phyloP scores from a whole-genome alignment of 2,113 vertebrate species.

The Leucoraja erinaceus region DNA sequence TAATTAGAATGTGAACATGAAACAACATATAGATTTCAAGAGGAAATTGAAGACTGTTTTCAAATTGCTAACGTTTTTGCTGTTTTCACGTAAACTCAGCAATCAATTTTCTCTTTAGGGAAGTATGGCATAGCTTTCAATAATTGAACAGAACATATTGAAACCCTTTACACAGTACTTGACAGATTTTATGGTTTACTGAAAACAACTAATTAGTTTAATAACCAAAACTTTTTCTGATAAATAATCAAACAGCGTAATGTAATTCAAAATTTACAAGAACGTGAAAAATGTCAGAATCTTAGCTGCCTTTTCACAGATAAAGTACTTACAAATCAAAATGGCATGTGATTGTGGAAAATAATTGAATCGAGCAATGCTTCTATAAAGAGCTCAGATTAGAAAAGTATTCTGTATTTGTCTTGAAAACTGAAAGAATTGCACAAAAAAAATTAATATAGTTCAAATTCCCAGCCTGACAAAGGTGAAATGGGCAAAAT shows the following conservation, averaged over 20 bases:
- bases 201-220: neutral
- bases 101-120: neutral
- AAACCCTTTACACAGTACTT: neutral
- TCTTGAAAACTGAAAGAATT: too few species aligned
- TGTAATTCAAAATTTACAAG: neutral
- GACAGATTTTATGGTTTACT: neutral
- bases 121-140: neutral
- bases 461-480: too few species aligned
- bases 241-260: neutral
- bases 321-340: neutral
- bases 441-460: too few species aligned
- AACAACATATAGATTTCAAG: neutral
- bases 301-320: neutral
- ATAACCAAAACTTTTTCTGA: neutral
- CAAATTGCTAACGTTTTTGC: neutral
- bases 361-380: too few species aligned
- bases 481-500: too few species aligned
- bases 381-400: too few species aligned
- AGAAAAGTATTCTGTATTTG: too few species aligned
- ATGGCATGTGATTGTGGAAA: neutral
- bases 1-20: neutral
- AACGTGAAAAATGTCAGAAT: neutral
- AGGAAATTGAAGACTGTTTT: neutral
- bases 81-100: neutral
- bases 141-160: neutral